Evolutionary conservation across 2,888 invertebrate genomes (phyloP).

Genomic region (Cylindroiulus punctatus): DNA sequence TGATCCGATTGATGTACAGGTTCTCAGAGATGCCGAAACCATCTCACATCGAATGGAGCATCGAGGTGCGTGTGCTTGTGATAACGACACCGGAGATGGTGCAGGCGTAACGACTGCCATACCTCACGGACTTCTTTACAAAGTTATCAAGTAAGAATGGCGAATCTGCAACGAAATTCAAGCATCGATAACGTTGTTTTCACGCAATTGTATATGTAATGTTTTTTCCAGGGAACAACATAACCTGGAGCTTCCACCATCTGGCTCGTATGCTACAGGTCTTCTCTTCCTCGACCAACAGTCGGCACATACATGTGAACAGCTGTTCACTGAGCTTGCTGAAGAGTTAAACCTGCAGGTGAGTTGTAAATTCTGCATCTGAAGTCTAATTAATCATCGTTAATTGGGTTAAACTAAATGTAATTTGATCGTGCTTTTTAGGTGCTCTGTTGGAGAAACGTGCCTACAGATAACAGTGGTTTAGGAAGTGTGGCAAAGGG

Average conservation of each 20-base stretch:
- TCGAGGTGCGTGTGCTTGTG: constrained; percentile 98
- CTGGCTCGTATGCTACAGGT: constrained; percentile 94
- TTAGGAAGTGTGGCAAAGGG: constrained; percentile 93
- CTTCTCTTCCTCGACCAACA: constrained; percentile 86
- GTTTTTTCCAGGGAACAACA: constrained; percentile 73
- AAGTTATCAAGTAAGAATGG: constrained; percentile 77
- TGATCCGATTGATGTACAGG: constrained; percentile 71
- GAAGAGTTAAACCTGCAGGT: constrained; percentile 79
- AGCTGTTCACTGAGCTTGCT: constrained; percentile 82
- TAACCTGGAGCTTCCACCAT: constrained; percentile 83
- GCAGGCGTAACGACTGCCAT: constrained; percentile 97
- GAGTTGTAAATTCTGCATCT: constrained; percentile 59
- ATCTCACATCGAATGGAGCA: constrained; percentile 98
- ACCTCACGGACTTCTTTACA: constrained; percentile 91
- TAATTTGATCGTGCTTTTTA: constrained; percentile 63
- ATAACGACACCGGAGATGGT: constrained; percentile 99
- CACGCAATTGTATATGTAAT: no score
- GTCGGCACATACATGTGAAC: constrained; percentile 72
- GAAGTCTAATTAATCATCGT: neutral
- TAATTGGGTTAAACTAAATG: neutral
- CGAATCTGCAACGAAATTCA: neutral
- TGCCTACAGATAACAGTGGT: constrained; percentile 84
- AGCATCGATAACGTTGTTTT: no score
- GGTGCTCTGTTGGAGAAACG: constrained; percentile 93
- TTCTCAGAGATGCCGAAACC: constrained; percentile 93